Conservation (phyloP, 2,113 vertebrate species). For the Maylandia zebra region DNA sequence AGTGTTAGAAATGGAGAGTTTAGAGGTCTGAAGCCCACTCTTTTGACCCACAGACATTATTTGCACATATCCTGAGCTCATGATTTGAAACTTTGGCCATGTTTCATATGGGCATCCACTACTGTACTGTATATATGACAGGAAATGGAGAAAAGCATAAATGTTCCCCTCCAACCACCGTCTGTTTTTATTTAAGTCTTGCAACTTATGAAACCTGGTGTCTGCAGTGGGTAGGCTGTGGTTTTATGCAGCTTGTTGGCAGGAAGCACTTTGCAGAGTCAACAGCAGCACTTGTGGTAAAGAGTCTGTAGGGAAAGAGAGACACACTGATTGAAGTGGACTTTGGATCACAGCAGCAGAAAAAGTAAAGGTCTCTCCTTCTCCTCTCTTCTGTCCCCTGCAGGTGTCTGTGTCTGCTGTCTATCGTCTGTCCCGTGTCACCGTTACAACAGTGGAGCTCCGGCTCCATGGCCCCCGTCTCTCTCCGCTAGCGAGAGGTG, state of each 20-base stretch:
- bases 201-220: background rate
- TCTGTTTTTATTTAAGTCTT: background rate
- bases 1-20: background rate
- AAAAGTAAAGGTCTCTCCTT: background rate
- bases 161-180: background rate
- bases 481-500: constrained; percentile 41
- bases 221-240: background rate
- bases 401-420: background rate
- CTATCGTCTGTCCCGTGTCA: background rate
- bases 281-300: constrained; percentile 18
- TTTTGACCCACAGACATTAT: background rate
- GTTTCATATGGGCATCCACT: background rate
- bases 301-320: constrained; percentile 1
- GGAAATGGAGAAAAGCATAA: background rate
- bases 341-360: background rate
- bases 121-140: background rate
- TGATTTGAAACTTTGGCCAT: background rate
- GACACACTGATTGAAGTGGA: background rate
- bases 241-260: constrained; percentile 15
- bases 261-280: constrained; percentile 12
- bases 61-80: background rate
- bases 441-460: constrained; percentile 12
- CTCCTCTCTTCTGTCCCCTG: background rate
- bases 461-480: constrained; percentile 58
- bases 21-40: background rate